Evolutionary conservation across 2,888 invertebrate species (phyloP), one percentile per base, ranked within the genome.

Genomic region (Arge pagana): DNA sequence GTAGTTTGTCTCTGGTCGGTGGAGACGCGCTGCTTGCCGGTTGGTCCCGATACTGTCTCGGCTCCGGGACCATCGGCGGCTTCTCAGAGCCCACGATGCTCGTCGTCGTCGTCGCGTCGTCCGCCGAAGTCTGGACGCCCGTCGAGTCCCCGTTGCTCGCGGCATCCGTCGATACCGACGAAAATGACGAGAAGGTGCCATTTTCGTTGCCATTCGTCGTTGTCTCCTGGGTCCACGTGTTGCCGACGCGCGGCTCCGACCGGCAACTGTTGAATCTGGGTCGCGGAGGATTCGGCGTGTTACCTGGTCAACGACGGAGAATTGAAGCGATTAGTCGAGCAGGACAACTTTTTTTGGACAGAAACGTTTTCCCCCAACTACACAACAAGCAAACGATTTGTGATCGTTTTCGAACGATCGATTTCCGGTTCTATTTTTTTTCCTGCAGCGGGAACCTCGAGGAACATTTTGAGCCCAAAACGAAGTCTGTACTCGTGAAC

Each of bases 11-110:
- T 57, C 89, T 79, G 16, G 89, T 90, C 36, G 89, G 89, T 39
- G 90, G 89, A 3, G 89, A 89, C 28, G 89, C 89, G 54, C 88
- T 88, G 53, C 87, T 89, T 36, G 87, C 85, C 16, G 86, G 86
- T 72, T 86, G 85, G 71, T 86, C 85, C 16, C 81, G 82, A 75
- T 86, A 86, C 57, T 83, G 81, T 50, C 62, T 62, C 39, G 56
- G 54, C 35, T 65, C 65, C n/a, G 70, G 67, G 4, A 58, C 65
- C 48, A 72, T 72, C 37, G 73, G 71, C 2, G 72, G 71, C 37
- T 74, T 73, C 50, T 74, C 73, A 21, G 48, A 40, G 31, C 56
- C 57, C 28, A 58, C 54, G 19, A 53, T 51, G 16, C 54, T 15
- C 45, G 58, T 26, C 5, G 52, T 37, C 26, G 60, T 31, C 31